Evolutionary conservation across 1,140 invertebrate species (phyloP), one percentile per base, ranked within the genome.

Genomic region (Pomacea maculata): DNA sequence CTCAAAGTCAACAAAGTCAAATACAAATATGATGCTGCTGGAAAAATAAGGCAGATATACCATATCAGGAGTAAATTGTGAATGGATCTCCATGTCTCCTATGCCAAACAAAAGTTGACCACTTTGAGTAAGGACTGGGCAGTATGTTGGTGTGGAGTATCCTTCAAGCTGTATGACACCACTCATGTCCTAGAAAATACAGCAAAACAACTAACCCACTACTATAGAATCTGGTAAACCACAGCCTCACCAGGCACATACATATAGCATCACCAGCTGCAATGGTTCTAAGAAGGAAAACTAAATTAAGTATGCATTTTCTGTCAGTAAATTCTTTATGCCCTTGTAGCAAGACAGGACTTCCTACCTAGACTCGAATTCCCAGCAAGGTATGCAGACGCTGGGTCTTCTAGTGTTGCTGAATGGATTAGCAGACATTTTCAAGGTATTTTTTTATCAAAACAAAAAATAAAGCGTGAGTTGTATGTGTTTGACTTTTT

Each of bases 61-160:
- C 86, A 90, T 91, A 79, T 94, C 88, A 9, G 93, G 89, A 14
- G 94, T 93, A 70, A 98, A 95, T 78, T 92, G 87, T n/a, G 93
- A 86, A 87, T 97, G 95, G 75, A 96, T 93, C 45, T 93, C 93
- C 95, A 97, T 96, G 87, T 97, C 96, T 1, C 96, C 96, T 63
- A 98, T 91, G 0, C 95, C 94, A 72, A 96, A 93, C 71, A 93
- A 92, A 85, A 96, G 96, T 85, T 97, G 95, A 1, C 97, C 96
- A 34, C 89, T 90, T 1, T 90, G 86, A 86, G 95, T 94, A 34
- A 97, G 91, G 29, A 97, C 89, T 9, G 94, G 93, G 0, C 94
- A 95, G 87, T 96, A 97, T 25, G 95, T 94, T 0, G 95, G 94
- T 2, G 95, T 96, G 0, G 92, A 89, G 1, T 89, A 85, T 6